Conservation (phyloP, 2,888 invertebrate genomes). For the Autographa pulchrina region DNA sequence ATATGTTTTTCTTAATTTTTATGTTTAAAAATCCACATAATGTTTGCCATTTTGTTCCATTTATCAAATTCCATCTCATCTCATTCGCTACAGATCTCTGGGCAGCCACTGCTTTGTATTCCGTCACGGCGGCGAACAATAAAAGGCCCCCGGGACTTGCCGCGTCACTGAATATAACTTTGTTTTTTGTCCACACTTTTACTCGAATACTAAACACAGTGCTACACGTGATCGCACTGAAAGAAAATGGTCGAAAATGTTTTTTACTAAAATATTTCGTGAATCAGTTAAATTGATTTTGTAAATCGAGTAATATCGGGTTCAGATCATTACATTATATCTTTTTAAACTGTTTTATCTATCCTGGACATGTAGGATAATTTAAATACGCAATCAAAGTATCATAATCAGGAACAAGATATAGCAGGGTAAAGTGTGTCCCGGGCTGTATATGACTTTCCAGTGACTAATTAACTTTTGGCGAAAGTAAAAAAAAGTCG, state of each 20-base stretch:
- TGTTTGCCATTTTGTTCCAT: neutral
- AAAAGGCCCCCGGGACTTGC: constrained; percentile 66
- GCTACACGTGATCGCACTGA: constrained; percentile 4
- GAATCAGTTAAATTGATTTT: neutral
- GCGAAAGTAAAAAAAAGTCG: no score
- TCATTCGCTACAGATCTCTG: neutral
- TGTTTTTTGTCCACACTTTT: constrained; percentile 60
- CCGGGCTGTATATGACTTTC: no score
- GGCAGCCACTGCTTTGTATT: constrained; percentile 72
- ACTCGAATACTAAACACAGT: constrained; percentile 23
- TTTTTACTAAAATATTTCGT: neutral
- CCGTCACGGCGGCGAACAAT: constrained; percentile 56
- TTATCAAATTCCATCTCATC: neutral
- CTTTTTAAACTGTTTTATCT: no score
- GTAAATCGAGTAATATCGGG: no score
- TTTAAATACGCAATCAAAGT: no score
- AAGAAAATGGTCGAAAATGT: neutral
- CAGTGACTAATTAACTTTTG: no score
- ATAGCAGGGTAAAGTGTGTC: no score
- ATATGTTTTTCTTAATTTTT: no score
- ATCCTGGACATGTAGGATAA: no score
- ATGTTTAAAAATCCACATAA: no score
- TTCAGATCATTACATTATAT: no score
- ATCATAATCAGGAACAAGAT: no score
- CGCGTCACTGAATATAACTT: constrained; percentile 79